Percentiles rank a stretch among this genome's conserved stretches.
phyloP scores from a whole-genome alignment of 2,113 vertebrate species.

The Seriola quinqueradiata region DNA sequence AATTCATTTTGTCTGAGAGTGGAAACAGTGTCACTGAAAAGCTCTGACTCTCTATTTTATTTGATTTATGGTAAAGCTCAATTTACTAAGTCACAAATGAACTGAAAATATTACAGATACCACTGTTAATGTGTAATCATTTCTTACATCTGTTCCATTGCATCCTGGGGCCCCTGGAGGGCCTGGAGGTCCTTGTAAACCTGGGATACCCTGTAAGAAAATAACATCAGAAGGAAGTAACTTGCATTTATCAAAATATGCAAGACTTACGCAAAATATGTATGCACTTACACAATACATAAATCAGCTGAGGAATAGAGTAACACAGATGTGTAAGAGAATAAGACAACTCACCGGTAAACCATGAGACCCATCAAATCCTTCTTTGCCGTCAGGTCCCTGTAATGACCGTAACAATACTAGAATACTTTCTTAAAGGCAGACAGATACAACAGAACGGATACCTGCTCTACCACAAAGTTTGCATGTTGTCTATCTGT shows the following conservation, averaged over 20 bases:
- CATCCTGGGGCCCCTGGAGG: conserved; percentile 64
- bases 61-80: not conserved
- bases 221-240: conserved; percentile 2
- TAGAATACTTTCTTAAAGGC: not conserved
- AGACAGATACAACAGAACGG: not conserved
- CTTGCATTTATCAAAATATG: not conserved
- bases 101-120: not conserved
- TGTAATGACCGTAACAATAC: conserved; percentile 37
- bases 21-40: not conserved
- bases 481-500: not conserved
- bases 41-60: not conserved
- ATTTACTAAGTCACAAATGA: not conserved
- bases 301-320: not conserved
- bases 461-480: not conserved
- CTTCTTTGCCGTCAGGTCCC: conserved; percentile 72
- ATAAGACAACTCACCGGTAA: conserved; percentile 65
- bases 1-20: not conserved
- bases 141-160: conserved; percentile 76
- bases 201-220: conserved; percentile 71
- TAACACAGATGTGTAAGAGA: not conserved
- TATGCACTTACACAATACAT: not conserved
- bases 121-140: not conserved
- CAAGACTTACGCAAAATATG: no score
- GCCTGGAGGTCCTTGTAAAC: conserved; percentile 69
- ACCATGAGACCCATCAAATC: conserved; percentile 72